Percentiles rank a stretch among this genome's conserved stretches.
Conservation (phyloP, 2,888 invertebrate genomes). For the Synergus japonicus region DNA sequence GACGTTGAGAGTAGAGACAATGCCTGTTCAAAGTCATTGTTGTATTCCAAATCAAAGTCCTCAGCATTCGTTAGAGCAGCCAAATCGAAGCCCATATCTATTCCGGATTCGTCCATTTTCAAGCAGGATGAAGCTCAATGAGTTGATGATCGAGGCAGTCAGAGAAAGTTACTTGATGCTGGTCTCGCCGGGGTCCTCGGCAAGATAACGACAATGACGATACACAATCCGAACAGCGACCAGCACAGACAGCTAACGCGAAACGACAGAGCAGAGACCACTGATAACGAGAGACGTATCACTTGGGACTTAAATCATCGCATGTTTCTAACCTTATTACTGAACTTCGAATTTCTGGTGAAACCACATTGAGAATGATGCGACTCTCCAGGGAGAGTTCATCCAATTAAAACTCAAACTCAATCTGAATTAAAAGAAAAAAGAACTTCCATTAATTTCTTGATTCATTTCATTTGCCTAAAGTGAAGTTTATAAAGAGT, state of each 20-base stretch:
- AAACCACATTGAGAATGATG: constrained; percentile 27
- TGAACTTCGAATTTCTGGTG: constrained; percentile 31
- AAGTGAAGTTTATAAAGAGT: too few relatives aligned
- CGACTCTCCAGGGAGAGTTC: constrained; percentile 16
- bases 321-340: constrained; percentile 33
- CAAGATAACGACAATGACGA: constrained; percentile 33
- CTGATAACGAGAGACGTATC: constrained; percentile 37
- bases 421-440: constrained; percentile 19
- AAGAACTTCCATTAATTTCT: neutral
- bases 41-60: constrained; percentile 78
- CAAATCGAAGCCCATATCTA: constrained; percentile 83
- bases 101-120: constrained; percentile 82
- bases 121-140: constrained; percentile 13
- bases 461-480: neutral
- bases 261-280: constrained; percentile 29
- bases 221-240: constrained; percentile 19
- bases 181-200: constrained; percentile 27
- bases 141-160: constrained; percentile 30
- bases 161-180: constrained; percentile 33
- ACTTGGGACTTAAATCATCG: constrained; percentile 32
- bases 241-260: constrained; percentile 27
- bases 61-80: constrained; percentile 79
- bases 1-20: constrained; percentile 78
- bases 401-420: constrained; percentile 20
- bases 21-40: constrained; percentile 80